Conservation (phyloP, 2,888 invertebrate species). For the Shargacucullia verbasci region DNA sequence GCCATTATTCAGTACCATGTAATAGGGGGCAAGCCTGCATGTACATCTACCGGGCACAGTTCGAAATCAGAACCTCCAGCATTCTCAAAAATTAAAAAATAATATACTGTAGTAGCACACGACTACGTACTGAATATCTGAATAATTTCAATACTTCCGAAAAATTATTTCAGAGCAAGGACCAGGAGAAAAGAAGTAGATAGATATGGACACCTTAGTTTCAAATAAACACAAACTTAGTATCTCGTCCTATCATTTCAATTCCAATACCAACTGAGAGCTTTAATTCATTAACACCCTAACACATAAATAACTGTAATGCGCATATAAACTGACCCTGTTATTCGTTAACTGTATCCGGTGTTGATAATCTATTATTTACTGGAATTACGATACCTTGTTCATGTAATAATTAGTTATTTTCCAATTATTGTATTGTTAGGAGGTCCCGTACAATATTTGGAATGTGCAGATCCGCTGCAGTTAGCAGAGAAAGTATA, state of each 20-base stretch:
- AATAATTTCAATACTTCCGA: too few relatives aligned
- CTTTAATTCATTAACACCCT: constrained; percentile 9
- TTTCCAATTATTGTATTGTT: neutral
- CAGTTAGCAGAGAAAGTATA: too few relatives aligned
- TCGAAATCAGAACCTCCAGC: too few relatives aligned
- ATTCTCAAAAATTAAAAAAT: too few relatives aligned
- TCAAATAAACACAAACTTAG: constrained; percentile 32
- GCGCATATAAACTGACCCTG: neutral
- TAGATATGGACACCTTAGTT: neutral
- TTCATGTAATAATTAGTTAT: constrained; percentile 11
- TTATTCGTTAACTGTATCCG: constrained; percentile 10
- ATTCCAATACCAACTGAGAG: constrained; percentile 9
- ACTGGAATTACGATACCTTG: constrained; percentile 17
- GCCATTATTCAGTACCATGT: too few relatives aligned
- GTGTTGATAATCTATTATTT: constrained; percentile 8
- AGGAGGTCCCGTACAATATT: constrained; percentile 22
- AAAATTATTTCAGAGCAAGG: too few relatives aligned
- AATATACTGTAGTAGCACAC: too few relatives aligned
- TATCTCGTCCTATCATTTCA: constrained; percentile 17
- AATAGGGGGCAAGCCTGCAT: too few relatives aligned
- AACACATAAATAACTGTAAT: neutral
- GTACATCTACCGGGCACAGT: too few relatives aligned
- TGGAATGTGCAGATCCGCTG: too few relatives aligned
- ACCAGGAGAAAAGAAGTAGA: too few relatives aligned
- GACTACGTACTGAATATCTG: too few relatives aligned